Evolutionary conservation across 2,888 invertebrate genomes (phyloP).

Genomic region (Caenorhabditis zanzibari): DNA sequence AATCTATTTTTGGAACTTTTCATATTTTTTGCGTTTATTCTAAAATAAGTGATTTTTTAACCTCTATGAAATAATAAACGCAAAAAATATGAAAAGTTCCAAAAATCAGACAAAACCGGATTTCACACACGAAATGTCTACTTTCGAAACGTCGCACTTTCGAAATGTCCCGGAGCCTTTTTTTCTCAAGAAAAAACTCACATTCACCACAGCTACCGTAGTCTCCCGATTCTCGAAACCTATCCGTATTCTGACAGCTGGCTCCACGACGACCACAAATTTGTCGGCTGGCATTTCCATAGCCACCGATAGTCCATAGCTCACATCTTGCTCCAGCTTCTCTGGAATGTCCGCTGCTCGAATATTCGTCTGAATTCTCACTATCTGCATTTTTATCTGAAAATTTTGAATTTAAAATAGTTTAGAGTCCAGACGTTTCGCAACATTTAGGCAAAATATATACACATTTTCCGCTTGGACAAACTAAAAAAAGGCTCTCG

Average conservation of each 20-base stretch:
- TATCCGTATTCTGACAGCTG: slow-evolving; percentile 44
- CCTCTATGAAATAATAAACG: too few relatives aligned
- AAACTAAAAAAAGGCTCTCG: slow-evolving; percentile 39
- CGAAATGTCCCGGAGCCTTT: too few relatives aligned
- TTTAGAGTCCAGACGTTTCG: slow-evolving; percentile 23
- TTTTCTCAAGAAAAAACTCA: too few relatives aligned
- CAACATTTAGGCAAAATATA: slow-evolving; percentile 16
- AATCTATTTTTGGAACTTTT: too few relatives aligned
- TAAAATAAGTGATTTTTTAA: too few relatives aligned
- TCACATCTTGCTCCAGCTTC: slow-evolving; percentile 45
- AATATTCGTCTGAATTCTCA: slow-evolving; percentile 58
- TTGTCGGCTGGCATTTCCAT: slow-evolving; percentile 60
- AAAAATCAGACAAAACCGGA: too few relatives aligned
- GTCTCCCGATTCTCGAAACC: slow-evolving; percentile 44
- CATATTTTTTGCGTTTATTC: too few relatives aligned
- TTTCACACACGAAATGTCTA: too few relatives aligned
- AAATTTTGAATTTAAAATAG: neutral
- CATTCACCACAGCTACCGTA: slow-evolving; percentile 49
- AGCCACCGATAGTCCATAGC: slow-evolving; percentile 29
- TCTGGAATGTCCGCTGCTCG: slow-evolving; percentile 57
- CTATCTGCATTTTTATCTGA: slow-evolving; percentile 50
- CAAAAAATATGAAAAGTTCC: too few relatives aligned
- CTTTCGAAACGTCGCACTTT: too few relatives aligned
- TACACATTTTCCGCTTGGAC: slow-evolving; percentile 26
- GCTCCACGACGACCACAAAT: slow-evolving; percentile 58